Percentiles rank a stretch among this genome's conserved stretches.
Evolutionary conservation across 2,888 invertebrate species (phyloP).

Genomic region (Neoitamus cyanurus): DNA sequence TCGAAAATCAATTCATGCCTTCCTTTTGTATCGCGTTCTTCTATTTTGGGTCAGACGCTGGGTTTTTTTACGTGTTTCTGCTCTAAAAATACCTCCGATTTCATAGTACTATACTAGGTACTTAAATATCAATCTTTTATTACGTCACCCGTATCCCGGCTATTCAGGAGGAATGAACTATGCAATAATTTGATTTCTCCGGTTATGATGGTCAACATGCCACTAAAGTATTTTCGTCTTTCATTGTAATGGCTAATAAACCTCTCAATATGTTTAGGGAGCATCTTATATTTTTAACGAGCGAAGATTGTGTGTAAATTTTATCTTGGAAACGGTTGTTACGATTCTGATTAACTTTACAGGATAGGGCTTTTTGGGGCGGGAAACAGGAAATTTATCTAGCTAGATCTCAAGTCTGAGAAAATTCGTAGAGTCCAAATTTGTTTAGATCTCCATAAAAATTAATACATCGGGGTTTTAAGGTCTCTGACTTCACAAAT

Average conservation of each 20-base stretch:
- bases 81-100: background rate
- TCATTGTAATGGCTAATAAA: background rate
- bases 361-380: too few relatives aligned
- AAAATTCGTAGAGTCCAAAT: too few relatives aligned
- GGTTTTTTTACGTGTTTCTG: background rate
- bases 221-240: background rate
- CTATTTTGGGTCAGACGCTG: background rate
- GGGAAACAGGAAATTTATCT: too few relatives aligned
- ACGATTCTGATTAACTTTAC: too few relatives aligned
- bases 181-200: background rate
- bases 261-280: too few relatives aligned
- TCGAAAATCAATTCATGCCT: background rate
- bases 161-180: background rate
- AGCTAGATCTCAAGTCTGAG: too few relatives aligned
- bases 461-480: too few relatives aligned
- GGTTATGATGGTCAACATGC: background rate
- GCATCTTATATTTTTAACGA: too few relatives aligned
- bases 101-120: background rate
- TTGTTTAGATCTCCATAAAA: too few relatives aligned
- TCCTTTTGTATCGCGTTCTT: background rate
- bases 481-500: too few relatives aligned
- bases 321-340: too few relatives aligned
- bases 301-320: too few relatives aligned
- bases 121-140: background rate
- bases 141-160: background rate